Base-by-base conservation (phyloP, 2,113 vertebrate species). In the Misgurnus anguillicaudatus region DNA sequence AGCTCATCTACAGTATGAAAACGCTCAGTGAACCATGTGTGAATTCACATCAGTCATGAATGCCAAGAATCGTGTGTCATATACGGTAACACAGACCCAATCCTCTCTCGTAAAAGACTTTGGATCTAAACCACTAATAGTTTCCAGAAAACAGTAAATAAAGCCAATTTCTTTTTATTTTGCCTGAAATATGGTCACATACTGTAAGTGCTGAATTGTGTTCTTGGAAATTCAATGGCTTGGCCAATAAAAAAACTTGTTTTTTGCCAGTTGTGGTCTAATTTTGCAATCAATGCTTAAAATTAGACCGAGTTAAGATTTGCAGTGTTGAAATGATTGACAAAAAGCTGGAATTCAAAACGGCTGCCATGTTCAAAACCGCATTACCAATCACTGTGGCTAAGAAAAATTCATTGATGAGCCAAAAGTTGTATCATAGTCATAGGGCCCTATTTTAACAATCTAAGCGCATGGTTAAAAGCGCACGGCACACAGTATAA, bases 21-120 rank as follows among this genome's bases (percentile, higher is more conserved):
- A 69, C 1, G 75, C 0, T 65, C 64, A 75, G 53, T 81, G 74
- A 80, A 70, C 74, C 68, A 58, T 70, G n/a, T 80, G 72, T 47
- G 72, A 74, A 62, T 31, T 74, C 39, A 45, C 68, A 48, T 77
- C 63, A 84, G 36, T 72, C 67, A 72, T 16, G 68, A 55, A 55
- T 42, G 47, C 77, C 38, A 61, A 76, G 67, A 69, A 24, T 66
- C 39, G 31, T 47, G 11, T 51, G 24, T 55, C 71, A 74, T 47
- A 74, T 74, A 74, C 55, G 36, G 24, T 66, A 69, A 48, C 48
- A 66, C 31, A 39, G 60, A 67, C 80, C 62, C 39, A n/a, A 41
- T 41, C 47, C 8, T 38, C 47, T n/a, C 78, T 71, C 36, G 9
- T 73, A 55, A 78, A 74, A 74, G 19, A 62, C 19, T 3, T 61